Base-by-base conservation (phyloP, 2,113 vertebrate genomes). In the Apteryx owenii region DNA sequence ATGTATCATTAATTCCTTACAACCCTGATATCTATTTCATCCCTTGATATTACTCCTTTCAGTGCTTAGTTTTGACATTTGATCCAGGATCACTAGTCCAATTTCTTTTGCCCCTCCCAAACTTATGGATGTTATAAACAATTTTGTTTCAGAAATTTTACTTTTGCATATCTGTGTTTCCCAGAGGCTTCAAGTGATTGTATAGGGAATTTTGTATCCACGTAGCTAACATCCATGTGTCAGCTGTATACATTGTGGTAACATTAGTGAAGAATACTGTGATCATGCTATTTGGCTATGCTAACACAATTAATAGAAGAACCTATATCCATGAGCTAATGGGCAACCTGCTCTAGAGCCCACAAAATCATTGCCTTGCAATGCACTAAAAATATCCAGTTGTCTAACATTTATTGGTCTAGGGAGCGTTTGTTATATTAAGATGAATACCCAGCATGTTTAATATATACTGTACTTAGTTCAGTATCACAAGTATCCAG, bases 1-100 rank as follows among this genome's bases (percentile, higher is more conserved):
- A 79, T 29, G 58, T 92, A 21, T 83, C 62, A 76, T 96, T 96
- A 93, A 83, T 95, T 89, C 85, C 72, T 90, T 70, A 60, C 31
- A 88, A 73, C 40, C 6, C 4, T 7, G 2, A 10, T 51, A 33
- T 92, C 93, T 89, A 62, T 51, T 54, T 95, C 46, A 40, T 90
- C 61, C 23, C 50, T 93, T 10, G 2, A 33, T 78, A 22, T 66
- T 40, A 13, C 53, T 90, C 46, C 36, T 81, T 95, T 80, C 48
- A 90, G 61, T 25, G 38, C 77, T 87, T 53, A 62, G 58, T 56
- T 93, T 75, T 70, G 60, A 71, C 64, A 78, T 51, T 91, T 85
- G 29, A 53, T 11, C 23, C 23, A 46, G n/a, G 79, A 26, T 58
- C 81, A 85, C 48, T 42, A 92, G 40, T 82, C 26, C 8, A 6